Conservation (phyloP, 2,797 vertebrate genomes). For the Dromococcyx pavoninus region DNA sequence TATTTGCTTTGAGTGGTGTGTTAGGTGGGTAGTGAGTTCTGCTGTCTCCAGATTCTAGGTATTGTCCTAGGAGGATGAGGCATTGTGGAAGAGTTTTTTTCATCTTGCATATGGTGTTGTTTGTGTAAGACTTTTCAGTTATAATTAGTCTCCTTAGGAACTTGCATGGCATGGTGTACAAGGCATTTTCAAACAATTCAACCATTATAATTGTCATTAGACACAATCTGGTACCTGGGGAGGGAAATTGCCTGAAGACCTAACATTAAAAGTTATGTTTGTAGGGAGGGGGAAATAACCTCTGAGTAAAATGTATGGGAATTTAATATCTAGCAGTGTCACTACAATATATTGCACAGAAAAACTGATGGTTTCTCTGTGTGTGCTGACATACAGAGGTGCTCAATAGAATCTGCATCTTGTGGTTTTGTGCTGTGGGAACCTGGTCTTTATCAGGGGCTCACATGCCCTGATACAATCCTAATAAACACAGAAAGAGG, state of each 20-base stretch:
- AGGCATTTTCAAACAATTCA: not conserved
- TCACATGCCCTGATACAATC: not conserved
- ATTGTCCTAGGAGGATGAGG: not conserved
- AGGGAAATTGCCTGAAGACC: not conserved
- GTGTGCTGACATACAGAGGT: fast-evolving
- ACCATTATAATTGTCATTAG: not conserved
- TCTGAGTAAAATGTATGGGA: not conserved
- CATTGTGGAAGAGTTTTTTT: not conserved
- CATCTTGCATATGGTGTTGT: not conserved
- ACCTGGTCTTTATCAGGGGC: no score
- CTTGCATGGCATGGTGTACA: not conserved
- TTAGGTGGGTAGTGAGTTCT: not conserved
- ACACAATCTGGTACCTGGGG: not conserved
- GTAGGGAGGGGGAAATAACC: not conserved
- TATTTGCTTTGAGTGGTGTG: not conserved
- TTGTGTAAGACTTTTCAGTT: not conserved
- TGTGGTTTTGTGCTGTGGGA: not conserved
- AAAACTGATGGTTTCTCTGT: not conserved
- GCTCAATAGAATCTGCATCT: not conserved
- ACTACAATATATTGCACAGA: not conserved
- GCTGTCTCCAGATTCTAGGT: not conserved
- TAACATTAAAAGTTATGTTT: not conserved
- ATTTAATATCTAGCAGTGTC: not conserved
- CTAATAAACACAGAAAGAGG: not conserved
- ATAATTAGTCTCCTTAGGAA: not conserved